Base-by-base conservation (phyloP, 2,888 invertebrate genomes). In the Cephonodes hylas region DNA sequence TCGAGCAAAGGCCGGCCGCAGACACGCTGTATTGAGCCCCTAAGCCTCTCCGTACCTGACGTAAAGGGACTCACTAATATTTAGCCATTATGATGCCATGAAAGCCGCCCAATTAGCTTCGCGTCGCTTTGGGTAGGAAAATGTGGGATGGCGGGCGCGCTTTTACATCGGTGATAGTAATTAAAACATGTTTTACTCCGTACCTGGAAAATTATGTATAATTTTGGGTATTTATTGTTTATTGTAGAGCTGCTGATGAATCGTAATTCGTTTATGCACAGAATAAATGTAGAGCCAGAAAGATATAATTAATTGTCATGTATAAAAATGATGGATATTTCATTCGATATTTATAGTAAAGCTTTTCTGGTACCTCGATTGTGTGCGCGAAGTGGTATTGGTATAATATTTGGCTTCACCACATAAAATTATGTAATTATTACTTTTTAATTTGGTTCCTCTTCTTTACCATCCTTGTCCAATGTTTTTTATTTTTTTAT, bases 61-160 rank as follows among this genome's bases (percentile, higher is more conserved):
- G 77, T 79, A 80, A 77, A 82, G 78, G 76, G 84, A 82, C 83
- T 83, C 74, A 76, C 78, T 81, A 79, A 83, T 84, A 84, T 85
- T 84, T 84, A 76, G 78, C 73, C 69, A 71, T 75, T 73, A 75
- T 70, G 73, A 78, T 81, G 78, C 79, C 69, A 67, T 69, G 74
- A 73, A 70, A 71, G 69, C 64, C 68, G 73, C 73, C 76, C 80
- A 85, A 86, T 86, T 84, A 83, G 80, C 66, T 72, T 64, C 71
- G 67, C 73, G 64, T 59, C 66, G 66, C 64, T 72, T 69, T 70
- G 66, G 63, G 65, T 64, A 66, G 65, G 53, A 53, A 48, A 23
- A 45, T 59, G 27, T 42, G 45, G 13, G 3, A 22, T 13, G 22
- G 10, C 53, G 53, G 31, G 31, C 27, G 18, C 27, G 25, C 48